Percentiles rank a stretch among this genome's conserved stretches.
These are phyloP conservation scores for Cryptophagus acutangulus DNA, from an alignment of 2,888 invertebrate species.

Conservation along the genomic window DNA sequence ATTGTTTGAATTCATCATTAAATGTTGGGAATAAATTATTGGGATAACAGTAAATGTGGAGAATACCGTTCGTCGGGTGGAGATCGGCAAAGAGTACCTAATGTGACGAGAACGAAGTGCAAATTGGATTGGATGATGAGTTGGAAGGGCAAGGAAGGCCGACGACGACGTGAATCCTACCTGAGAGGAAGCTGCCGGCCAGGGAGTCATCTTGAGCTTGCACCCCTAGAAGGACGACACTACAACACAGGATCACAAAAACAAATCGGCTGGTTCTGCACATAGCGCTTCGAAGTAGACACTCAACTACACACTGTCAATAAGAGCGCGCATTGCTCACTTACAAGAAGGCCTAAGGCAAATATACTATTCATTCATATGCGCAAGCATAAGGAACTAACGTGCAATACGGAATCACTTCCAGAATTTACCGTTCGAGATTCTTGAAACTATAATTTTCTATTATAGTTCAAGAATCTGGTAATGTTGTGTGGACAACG, in stretches of 20 bases:
- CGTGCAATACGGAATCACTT: slow-evolving; percentile 45
- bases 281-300: slow-evolving; percentile 25
- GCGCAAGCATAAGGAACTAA: slow-evolving; percentile 36
- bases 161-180: slow-evolving; percentile 47
- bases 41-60: slow-evolving; percentile 23
- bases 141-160: slow-evolving; percentile 14
- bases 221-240: slow-evolving; percentile 34
- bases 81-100: no score
- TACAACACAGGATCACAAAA: slow-evolving; percentile 33
- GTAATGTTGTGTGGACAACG: slow-evolving; percentile 1
- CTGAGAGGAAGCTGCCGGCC: slow-evolving; percentile 77
- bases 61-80: slow-evolving; percentile 27
- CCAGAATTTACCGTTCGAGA: slow-evolving; percentile 42
- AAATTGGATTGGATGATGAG: slow-evolving; percentile 12
- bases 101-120: slow-evolving; percentile 18
- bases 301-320: slow-evolving; percentile 36
- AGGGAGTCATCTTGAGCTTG: slow-evolving; percentile 67
- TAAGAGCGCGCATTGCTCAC: slow-evolving; percentile 31
- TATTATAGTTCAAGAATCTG: slow-evolving; percentile 34
- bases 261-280: slow-evolving; percentile 33
- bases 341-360: not conserved
- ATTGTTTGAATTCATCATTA: no score
- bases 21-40: no score
- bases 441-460: slow-evolving; percentile 12
- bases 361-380: slow-evolving; percentile 42